Evolutionary conservation across 2,113 vertebrate genomes (phyloP).

Genomic region (Leuciscus idus): DNA sequence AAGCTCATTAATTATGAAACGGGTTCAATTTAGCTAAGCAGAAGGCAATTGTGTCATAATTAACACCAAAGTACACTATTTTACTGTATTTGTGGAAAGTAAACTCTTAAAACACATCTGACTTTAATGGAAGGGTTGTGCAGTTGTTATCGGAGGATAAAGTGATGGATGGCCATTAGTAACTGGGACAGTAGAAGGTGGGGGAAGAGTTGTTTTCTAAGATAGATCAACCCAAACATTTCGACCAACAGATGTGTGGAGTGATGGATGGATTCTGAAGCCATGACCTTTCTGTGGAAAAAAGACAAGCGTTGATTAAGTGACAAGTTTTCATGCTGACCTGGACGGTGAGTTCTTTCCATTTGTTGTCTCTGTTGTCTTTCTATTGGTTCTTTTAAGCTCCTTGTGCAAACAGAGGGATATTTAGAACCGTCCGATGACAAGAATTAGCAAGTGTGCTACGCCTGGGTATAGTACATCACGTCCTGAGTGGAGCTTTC

Average conservation of each 20-base stretch:
- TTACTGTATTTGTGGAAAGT: too few species aligned
- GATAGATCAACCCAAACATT: neutral
- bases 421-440: neutral
- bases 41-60: neutral
- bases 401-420: slow-evolving; percentile 11
- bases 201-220: neutral
- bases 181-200: slow-evolving; percentile 30
- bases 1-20: neutral
- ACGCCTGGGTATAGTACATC: neutral
- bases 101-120: neutral
- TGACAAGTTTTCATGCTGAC: neutral
- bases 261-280: neutral
- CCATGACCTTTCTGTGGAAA: neutral
- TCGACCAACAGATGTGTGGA: slow-evolving; percentile 5
- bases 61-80: neutral
- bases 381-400: slow-evolving; percentile 4
- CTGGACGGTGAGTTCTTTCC: slow-evolving; percentile 17
- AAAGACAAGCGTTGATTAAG: slow-evolving; percentile 9
- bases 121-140: neutral
- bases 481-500: slow-evolving; percentile 15
- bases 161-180: neutral
- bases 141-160: neutral
- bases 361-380: slow-evolving; percentile 21
- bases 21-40: neutral
- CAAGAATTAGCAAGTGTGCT: slow-evolving; percentile 36